phyloP scores from a whole-genome alignment of 2,113 vertebrate species.

The Mobula birostris region DNA sequence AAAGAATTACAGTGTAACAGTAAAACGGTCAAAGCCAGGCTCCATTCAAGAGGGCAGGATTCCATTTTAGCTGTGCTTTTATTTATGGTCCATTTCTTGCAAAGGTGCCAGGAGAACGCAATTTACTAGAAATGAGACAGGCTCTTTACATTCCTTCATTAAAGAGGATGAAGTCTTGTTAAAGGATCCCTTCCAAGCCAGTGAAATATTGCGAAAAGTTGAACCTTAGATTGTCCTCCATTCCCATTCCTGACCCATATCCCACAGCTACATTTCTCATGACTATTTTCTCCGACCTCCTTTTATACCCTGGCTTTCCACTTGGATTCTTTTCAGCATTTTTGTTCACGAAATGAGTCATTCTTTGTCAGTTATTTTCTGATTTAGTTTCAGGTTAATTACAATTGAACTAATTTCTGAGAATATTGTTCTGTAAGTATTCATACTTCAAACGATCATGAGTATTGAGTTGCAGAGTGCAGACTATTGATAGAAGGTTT shows the following conservation, averaged over 20 bases:
- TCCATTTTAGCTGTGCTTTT: not conserved
- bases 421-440: not conserved
- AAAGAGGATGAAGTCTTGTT: not conserved
- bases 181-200: not conserved
- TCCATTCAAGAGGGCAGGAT: not conserved
- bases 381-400: not conserved
- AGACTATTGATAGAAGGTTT: no score
- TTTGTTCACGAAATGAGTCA: not conserved
- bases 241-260: not conserved
- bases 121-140: not conserved
- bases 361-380: not conserved
- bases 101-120: not conserved
- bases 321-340: not conserved
- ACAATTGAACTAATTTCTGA: not conserved
- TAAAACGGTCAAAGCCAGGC: not conserved
- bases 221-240: not conserved
- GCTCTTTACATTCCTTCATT: not conserved
- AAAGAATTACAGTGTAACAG: not conserved
- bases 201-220: not conserved
- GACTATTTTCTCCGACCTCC: not conserved
- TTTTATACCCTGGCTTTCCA: not conserved
- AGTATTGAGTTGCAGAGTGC: not conserved
- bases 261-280: not conserved
- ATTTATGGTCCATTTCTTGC: not conserved
- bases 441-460: not conserved